Evolutionary conservation across 1,140 invertebrate species (phyloP), one percentile per base, ranked within the genome.

Genomic region (Saccostrea echinata): DNA sequence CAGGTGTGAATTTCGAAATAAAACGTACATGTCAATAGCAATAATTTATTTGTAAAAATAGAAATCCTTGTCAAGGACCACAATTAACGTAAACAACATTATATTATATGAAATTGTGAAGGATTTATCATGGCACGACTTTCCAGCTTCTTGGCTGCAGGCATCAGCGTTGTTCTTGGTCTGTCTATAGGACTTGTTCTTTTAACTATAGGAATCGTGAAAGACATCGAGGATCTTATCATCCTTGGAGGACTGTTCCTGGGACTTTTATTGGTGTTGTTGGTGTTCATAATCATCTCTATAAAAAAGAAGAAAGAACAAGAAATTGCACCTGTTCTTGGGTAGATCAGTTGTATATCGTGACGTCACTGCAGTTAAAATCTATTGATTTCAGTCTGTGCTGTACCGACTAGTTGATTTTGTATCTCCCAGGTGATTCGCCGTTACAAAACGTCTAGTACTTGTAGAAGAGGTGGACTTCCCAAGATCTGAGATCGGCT

Each of bases 221-320:
- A 83, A 21, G 27, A 83, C 81, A 83, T 83, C 24, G 43, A 83
- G 43, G 81, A 83, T 51, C 52, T 83, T 24, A n/a, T 53, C 21
- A 83, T 83, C 24, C 52, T 83, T 4, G 81, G 81, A 30, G 24
- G 33, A 3, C n/a, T 83, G 12, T 83, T 83, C 27, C 24, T 83
- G 18, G 81, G 43, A 52, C 52, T 83, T 83, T 52, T 83, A 8
- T 24, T 83, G 18, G 21, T 83, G 21, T 52, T 83, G n/a, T 35
- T 83, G 21, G 81, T 83, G 68, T 13, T 64, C 24, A 24, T 64
- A 21, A n/a, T 76, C 24, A 76, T 76, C 16, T 76, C 68, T 35
- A 30, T 33, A 12, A 76, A 76, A 76, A 76, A 76, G 68, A 76
- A 76, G 68, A 76, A 76, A 33, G 68, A 76, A 30, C 68, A 76